Percentiles rank a stretch among this genome's conserved stretches.
Evolutionary conservation across 2,797 vertebrate species (phyloP).

Genomic region (Clarias fuscus): DNA sequence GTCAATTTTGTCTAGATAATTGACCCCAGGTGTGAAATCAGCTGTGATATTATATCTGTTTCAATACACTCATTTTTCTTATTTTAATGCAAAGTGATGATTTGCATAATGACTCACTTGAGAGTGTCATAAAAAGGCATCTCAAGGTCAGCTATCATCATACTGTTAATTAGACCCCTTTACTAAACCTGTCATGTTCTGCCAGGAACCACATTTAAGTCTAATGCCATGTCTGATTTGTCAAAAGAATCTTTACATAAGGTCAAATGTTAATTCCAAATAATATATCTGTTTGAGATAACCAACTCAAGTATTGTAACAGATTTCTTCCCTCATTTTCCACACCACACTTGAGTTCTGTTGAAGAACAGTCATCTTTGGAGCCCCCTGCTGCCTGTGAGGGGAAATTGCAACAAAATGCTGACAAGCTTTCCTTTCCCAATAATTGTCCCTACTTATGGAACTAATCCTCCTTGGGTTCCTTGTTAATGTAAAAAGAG

Average conservation of each 20-base stretch:
- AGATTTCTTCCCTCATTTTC: background rate
- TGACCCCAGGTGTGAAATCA: background rate
- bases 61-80: background rate
- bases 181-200: constrained; percentile 19
- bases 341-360: background rate
- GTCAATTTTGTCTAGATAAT: background rate
- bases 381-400: constrained; percentile 10
- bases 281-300: background rate
- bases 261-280: constrained; percentile 1
- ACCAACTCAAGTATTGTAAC: background rate
- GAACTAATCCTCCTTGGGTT: background rate
- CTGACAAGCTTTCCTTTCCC: background rate
- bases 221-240: constrained; percentile 8
- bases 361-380: background rate
- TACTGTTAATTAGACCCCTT: constrained; percentile 31
- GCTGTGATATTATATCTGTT: constrained; percentile 4
- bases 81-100: constrained; percentile 15
- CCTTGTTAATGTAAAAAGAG: background rate
- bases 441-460: background rate
- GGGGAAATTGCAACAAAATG: background rate
- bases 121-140: constrained; percentile 29
- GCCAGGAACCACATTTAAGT: background rate
- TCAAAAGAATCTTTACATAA: constrained; percentile 13
- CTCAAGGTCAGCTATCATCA: constrained; percentile 33
- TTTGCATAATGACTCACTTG: constrained; percentile 37